Evolutionary conservation across 1,140 invertebrate genomes (phyloP).

Genomic region (Pogonomyrmex californicus): DNA sequence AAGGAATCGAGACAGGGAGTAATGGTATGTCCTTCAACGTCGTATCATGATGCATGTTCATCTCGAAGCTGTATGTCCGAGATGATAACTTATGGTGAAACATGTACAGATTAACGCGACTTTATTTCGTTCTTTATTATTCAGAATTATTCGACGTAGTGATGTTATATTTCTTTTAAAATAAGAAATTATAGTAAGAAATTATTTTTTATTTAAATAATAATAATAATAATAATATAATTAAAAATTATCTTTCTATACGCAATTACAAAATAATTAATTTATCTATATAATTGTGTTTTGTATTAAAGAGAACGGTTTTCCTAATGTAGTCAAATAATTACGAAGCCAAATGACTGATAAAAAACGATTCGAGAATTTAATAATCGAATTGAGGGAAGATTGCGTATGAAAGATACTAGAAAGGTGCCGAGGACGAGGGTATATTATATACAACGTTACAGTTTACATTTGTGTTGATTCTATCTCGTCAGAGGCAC

Average conservation of each 20-base stretch:
- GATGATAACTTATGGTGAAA: not conserved
- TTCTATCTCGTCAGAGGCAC: not conserved
- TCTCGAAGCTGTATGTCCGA: not conserved
- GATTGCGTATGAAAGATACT: not conserved
- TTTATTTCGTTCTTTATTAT: not conserved
- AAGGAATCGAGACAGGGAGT: slow-evolving; percentile 43
- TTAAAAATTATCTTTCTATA: not conserved
- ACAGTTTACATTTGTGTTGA: slow-evolving; percentile 28
- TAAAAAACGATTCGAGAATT: slow-evolving; percentile 16
- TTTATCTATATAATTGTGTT: not conserved
- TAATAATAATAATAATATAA: not conserved
- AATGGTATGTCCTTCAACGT: slow-evolving; percentile 15
- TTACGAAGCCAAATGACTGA: not conserved
- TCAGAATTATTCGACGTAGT: not conserved
- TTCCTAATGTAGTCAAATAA: not conserved
- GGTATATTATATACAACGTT: slow-evolving; percentile 21
- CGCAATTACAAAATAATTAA: not conserved
- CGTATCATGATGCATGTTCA: not conserved
- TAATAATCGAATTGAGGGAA: not conserved
- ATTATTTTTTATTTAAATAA: not conserved
- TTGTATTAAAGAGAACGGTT: not conserved
- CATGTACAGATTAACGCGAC: not conserved
- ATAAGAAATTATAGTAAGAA: no score
- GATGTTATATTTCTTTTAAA: not conserved
- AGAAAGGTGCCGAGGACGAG: not conserved